Conservation (phyloP, 2,797 vertebrate genomes). For the Heliangelus exortis region DNA sequence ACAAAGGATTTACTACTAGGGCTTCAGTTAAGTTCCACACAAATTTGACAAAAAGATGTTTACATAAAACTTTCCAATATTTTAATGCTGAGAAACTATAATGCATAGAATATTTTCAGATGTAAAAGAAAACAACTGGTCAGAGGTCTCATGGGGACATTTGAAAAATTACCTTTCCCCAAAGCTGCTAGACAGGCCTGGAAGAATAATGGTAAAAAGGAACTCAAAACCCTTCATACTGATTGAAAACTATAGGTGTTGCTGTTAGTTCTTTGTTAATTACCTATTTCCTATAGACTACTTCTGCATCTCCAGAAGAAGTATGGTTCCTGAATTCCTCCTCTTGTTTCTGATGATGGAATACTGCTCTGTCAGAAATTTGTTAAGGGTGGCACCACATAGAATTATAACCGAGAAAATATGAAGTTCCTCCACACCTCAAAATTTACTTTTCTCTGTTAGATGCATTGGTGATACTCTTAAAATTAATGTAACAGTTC, state of each 20-base stretch:
- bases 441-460: background rate
- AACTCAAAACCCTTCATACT: background rate
- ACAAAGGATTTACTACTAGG: background rate
- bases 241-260: background rate
- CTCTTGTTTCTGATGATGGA: background rate
- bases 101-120: background rate
- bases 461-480: background rate
- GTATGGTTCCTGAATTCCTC: fast-evolving
- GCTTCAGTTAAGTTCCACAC: background rate
- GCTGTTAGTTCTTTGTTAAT: background rate
- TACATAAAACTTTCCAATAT: background rate
- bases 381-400: background rate
- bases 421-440: background rate
- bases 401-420: background rate
- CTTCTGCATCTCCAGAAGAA: background rate
- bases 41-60: background rate
- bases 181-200: background rate
- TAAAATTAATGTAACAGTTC: background rate
- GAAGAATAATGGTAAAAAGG: background rate
- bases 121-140: background rate
- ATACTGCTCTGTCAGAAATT: background rate
- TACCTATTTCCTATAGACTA: background rate
- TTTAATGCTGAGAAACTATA: background rate
- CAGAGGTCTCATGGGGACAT: background rate
- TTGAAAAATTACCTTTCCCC: background rate